Evolutionary conservation across 2,888 invertebrate species (phyloP).

Genomic region (Eupithecia dodoneata): DNA sequence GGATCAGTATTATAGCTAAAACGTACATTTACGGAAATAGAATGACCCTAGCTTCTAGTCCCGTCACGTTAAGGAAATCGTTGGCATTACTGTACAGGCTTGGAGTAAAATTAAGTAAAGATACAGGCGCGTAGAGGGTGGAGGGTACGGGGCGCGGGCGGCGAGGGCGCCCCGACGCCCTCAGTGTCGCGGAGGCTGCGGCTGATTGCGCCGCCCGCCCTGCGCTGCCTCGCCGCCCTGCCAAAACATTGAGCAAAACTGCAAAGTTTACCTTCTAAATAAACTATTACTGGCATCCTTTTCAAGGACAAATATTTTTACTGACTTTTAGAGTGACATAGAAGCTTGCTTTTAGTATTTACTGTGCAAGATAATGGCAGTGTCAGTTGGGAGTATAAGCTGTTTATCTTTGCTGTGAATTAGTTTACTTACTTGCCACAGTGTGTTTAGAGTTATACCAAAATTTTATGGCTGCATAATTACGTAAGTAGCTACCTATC

Average conservation of each 20-base stretch:
- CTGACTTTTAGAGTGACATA: background rate
- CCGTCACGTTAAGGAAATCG: constrained; percentile 67
- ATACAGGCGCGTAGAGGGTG: constrained; percentile 65
- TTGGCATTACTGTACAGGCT: constrained; percentile 69
- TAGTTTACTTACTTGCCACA: constrained; percentile 39
- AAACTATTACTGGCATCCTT: background rate
- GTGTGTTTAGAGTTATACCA: constrained; percentile 31
- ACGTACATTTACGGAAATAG: constrained; percentile 49
- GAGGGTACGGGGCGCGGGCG: constrained; percentile 52
- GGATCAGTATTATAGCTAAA: constrained; percentile 44
- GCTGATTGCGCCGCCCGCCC: constrained; percentile 72
- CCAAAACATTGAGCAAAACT: constrained; percentile 64
- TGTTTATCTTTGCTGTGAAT: constrained; percentile 57
- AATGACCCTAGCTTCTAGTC: constrained; percentile 51
- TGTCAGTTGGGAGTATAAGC: constrained; percentile 51
- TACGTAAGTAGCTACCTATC: constrained; percentile 55
- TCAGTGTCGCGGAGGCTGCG: constrained; percentile 84
- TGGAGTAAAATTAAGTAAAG: constrained; percentile 76
- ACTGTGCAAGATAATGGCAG: constrained; percentile 48
- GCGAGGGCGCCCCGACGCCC: constrained; percentile 54
- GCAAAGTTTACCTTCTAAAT: constrained; percentile 26
- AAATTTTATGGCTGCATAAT: constrained; percentile 42
- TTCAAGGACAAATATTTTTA: constrained; percentile 5
- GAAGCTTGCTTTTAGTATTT: constrained; percentile 5
- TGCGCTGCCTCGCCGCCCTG: constrained; percentile 55